A percentile compares a stretch with the other conserved stretches of the same genome.
Conservation (phyloP, 2,113 vertebrate genomes). For the Burhinus oedicnemus region DNA sequence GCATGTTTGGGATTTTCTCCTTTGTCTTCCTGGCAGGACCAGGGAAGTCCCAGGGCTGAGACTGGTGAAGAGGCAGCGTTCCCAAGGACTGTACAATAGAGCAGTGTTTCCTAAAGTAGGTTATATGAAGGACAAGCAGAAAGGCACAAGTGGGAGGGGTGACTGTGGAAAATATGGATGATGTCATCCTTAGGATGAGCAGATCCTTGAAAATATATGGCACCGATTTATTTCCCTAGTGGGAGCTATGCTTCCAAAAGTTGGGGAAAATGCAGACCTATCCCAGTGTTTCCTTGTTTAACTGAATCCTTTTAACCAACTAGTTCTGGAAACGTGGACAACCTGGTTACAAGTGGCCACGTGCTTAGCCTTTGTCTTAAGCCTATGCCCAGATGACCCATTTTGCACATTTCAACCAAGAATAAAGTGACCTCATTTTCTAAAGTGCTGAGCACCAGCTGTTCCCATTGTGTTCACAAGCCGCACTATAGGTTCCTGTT, state of each 20-base stretch:
- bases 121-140: constrained; percentile 37
- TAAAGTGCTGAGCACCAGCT: constrained; percentile 66
- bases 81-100: constrained; percentile 49
- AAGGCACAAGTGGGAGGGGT: constrained; percentile 21
- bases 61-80: neutral
- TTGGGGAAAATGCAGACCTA: neutral
- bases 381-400: constrained; percentile 62
- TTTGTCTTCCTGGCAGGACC: constrained; percentile 22
- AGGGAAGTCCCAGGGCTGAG: constrained; percentile 8
- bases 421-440: constrained; percentile 68
- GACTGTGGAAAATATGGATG: constrained; percentile 18
- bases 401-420: constrained; percentile 67
- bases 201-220: neutral
- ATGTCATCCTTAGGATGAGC: constrained; percentile 26
- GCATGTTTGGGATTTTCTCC: neutral
- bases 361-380: constrained; percentile 56
- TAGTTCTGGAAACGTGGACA: constrained; percentile 5
- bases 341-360: constrained; percentile 24
- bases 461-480: constrained; percentile 58
- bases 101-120: constrained; percentile 58
- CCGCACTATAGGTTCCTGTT: neutral
- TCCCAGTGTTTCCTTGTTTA: neutral
- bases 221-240: neutral
- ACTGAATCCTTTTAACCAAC: neutral
- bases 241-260: neutral